Evolutionary conservation across 2,113 vertebrate species (phyloP).

Genomic region (Lepidothrix coronata): DNA sequence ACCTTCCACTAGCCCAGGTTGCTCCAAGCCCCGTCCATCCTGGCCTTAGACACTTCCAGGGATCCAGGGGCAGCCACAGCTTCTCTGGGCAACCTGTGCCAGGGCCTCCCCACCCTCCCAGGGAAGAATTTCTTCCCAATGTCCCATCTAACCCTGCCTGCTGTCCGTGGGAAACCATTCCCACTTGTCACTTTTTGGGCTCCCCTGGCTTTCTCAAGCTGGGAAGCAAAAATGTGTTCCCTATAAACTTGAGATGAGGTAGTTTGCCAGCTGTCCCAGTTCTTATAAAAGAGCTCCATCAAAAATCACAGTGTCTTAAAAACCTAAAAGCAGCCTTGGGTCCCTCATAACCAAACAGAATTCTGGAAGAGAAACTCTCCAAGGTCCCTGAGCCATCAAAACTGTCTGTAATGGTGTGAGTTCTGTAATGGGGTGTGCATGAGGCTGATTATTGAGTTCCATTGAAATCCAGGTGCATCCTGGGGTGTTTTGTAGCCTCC

Average conservation of each 20-base stretch:
- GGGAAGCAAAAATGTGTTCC: background rate
- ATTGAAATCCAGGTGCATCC: background rate
- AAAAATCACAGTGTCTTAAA: background rate
- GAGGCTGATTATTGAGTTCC: background rate
- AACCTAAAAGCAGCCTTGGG: background rate
- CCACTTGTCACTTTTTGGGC: background rate
- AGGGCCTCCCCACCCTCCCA: accelerated
- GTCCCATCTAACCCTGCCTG: accelerated
- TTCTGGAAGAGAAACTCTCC: background rate
- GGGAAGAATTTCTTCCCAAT: background rate
- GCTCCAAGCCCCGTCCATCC: background rate
- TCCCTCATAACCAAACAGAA: background rate
- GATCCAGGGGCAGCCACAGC: background rate
- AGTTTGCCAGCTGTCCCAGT: background rate
- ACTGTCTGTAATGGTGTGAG: accelerated
- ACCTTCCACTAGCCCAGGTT: accelerated
- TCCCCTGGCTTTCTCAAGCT: background rate
- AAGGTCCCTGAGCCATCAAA: background rate
- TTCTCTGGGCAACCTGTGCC: background rate
- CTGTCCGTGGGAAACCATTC: background rate
- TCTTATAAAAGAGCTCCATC: background rate
- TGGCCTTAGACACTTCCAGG: background rate
- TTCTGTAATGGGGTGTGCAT: background rate
- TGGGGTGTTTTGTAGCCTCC: background rate
- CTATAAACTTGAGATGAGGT: background rate